phyloP scores from a whole-genome alignment of 2,113 vertebrate species.

The Colossoma macropomum region DNA sequence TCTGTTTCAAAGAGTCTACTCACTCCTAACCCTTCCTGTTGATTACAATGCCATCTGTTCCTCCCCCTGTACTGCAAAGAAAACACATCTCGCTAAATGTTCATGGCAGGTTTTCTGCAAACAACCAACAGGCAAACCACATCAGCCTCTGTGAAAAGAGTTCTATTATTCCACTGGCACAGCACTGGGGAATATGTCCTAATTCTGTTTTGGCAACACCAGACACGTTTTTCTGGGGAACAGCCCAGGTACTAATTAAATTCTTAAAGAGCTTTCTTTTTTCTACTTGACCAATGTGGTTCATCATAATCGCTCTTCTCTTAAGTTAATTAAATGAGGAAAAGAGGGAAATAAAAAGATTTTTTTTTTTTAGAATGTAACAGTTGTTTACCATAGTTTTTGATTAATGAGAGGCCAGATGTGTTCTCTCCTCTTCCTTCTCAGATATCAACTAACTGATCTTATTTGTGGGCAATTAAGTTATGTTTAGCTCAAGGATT shows the following conservation, averaged over 20 bases:
- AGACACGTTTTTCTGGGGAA: constrained; percentile 15
- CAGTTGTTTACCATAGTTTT: background rate
- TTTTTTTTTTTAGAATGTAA: background rate
- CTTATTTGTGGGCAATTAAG: background rate
- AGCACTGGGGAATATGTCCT: constrained; percentile 38
- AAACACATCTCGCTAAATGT: constrained; percentile 45
- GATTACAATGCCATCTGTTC: constrained; percentile 60
- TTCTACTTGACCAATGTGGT: background rate
- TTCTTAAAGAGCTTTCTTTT: constrained; percentile 32
- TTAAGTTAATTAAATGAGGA: constrained; percentile 30
- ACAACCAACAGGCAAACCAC: constrained; percentile 34
- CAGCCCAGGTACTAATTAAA: constrained; percentile 44
- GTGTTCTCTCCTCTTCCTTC: background rate
- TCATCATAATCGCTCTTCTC: background rate
- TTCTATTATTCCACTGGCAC: constrained; percentile 41
- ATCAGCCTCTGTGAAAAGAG: constrained; percentile 33
- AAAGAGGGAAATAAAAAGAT: background rate
- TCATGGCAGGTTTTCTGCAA: constrained; percentile 38
- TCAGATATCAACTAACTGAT: background rate
- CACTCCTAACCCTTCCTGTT: constrained; percentile 40
- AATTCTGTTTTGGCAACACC: constrained; percentile 42
- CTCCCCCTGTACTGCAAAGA: constrained; percentile 34
- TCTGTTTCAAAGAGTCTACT: constrained; percentile 2
- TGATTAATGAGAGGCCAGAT: background rate
- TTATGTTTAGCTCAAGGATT: background rate